A percentile compares a stretch with the other conserved stretches of the same genome.
phyloP scores from a whole-genome alignment of 2,888 invertebrate species.

The Troides aeacus region DNA sequence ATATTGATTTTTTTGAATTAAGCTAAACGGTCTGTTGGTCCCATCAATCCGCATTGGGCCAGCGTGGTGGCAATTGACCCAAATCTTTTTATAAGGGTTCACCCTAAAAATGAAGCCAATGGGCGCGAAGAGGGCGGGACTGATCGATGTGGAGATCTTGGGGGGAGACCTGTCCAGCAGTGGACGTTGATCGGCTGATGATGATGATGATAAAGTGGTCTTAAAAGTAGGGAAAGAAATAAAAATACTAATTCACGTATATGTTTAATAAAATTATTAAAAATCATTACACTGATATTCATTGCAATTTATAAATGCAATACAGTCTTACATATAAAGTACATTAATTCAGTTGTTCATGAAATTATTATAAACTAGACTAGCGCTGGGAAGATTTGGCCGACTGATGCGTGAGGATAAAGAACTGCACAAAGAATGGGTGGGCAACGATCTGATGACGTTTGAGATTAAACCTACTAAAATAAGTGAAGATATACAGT shows the following conservation, averaged over 20 bases:
- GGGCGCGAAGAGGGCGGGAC: too few relatives aligned
- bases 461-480: background rate
- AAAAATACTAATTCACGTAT: background rate
- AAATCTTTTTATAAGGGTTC: too few relatives aligned
- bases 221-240: background rate
- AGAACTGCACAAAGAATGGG: background rate
- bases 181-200: background rate
- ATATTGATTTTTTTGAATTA: too few relatives aligned
- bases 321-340: conserved; percentile 15
- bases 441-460: background rate
- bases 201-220: background rate
- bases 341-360: background rate
- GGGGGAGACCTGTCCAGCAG: background rate
- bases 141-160: too few relatives aligned
- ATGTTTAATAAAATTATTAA: background rate
- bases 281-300: conserved; percentile 6
- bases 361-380: background rate
- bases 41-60: too few relatives aligned
- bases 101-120: too few relatives aligned
- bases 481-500: too few relatives aligned
- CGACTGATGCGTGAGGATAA: too few relatives aligned
- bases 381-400: too few relatives aligned
- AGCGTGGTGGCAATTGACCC: too few relatives aligned
- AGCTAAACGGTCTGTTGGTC: too few relatives aligned
- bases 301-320: conserved; percentile 21